These are phyloP conservation scores for Prunella fulvescens DNA, from an alignment of 2,113 vertebrate genomes.

Conservation along the genomic window DNA sequence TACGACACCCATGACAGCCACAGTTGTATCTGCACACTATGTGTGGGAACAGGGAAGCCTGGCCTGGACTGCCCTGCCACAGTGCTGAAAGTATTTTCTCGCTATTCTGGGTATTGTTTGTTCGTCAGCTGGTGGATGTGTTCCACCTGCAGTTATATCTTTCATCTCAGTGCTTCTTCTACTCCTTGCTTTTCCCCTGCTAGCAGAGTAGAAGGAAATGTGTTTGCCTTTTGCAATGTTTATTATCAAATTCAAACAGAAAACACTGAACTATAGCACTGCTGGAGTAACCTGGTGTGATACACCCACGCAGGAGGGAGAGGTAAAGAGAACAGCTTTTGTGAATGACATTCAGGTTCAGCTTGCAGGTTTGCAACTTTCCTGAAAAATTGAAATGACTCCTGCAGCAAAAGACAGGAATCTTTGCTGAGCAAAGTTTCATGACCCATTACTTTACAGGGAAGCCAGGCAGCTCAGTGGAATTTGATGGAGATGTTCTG, in stretches of 20 bases:
- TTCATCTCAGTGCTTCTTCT: background rate
- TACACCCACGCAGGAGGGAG: fast-evolving
- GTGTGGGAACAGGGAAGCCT: background rate
- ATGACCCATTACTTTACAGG: background rate
- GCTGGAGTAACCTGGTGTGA: background rate
- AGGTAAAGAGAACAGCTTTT: background rate
- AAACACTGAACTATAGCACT: background rate
- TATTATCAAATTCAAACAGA: background rate
- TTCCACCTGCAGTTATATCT: background rate
- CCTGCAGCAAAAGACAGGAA: background rate
- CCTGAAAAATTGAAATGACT: background rate
- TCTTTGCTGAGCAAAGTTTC: background rate
- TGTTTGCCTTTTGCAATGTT: background rate
- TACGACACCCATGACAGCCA: background rate
- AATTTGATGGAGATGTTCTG: background rate
- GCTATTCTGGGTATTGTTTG: background rate
- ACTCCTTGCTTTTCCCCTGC: background rate
- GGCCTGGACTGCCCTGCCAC: background rate
- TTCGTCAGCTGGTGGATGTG: fast-evolving
- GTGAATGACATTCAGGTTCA: background rate
- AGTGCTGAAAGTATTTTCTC: background rate
- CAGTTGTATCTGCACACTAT: background rate
- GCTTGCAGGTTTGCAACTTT: background rate
- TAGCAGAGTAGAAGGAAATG: background rate
- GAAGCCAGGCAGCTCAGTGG: background rate